These are phyloP conservation scores for Tapera naevia DNA, from an alignment of 2,797 vertebrate genomes.

Conservation along the genomic window DNA sequence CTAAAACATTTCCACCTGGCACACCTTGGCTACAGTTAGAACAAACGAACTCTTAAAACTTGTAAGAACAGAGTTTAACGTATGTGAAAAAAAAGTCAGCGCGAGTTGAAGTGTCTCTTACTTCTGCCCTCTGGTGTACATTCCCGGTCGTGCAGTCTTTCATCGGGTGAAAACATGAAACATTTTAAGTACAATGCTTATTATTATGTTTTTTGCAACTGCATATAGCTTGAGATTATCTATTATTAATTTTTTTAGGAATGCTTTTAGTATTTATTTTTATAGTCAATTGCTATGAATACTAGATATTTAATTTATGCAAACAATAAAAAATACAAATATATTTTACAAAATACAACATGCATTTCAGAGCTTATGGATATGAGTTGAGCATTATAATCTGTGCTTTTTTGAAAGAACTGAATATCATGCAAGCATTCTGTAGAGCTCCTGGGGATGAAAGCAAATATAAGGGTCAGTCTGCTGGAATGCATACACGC, in stretches of 20 bases:
- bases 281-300: background rate
- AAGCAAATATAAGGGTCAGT: background rate
- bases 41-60: background rate
- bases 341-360: background rate
- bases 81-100: background rate
- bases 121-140: constrained; percentile 17
- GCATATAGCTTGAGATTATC: background rate
- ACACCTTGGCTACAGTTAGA: background rate
- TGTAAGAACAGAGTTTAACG: background rate
- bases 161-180: background rate
- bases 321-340: background rate
- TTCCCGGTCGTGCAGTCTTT: background rate
- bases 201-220: background rate
- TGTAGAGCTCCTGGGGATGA: background rate
- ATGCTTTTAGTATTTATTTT: background rate
- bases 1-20: background rate
- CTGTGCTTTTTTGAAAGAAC: background rate
- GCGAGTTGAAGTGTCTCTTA: background rate
- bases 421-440: background rate
- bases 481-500: background rate
- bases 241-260: background rate
- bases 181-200: background rate
- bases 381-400: background rate
- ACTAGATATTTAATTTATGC: background rate
- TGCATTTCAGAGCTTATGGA: background rate